Evolutionary conservation across 2,113 vertebrate species (phyloP), one percentile per base, ranked within the genome.

Genomic region (Tauraco erythrolophus): DNA sequence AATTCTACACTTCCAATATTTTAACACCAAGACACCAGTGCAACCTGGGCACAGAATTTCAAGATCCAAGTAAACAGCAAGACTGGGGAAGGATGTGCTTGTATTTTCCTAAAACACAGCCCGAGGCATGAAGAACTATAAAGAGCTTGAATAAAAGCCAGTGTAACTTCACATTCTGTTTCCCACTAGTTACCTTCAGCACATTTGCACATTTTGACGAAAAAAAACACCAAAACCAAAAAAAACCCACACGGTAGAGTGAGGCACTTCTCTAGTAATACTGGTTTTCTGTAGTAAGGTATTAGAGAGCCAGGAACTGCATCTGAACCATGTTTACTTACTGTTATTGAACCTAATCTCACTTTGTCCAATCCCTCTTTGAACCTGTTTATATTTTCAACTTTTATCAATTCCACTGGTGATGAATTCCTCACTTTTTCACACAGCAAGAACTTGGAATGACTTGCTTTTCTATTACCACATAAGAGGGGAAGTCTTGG

Each of bases 401-500:
- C 46, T 65, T 48, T 19, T 48, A 11, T 39, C 41, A 69, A 65
- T 43, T 43, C 37, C 19, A 11, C 21, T 33, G 23, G 31, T 51
- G 37, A 90, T 19, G 2, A 64, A 69, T 35, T 68, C 30, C 58
- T 75, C 46, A 53, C 15, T 53, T 87, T 86, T 43, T 58, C 50
- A 53, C 16, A 65, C 9, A 48, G 19, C 0, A 2, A 70, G 39
- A 81, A 28, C 23, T 19, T 46, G 23, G 21, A 65, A 69, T 27
- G 2, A 65, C 21, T 89, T 85, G 17, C 19, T 65, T 37, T 61
- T 43, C 28, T 58, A 31, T 18, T 23, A 39, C 16, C 33, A 50
- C 27, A 39, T 21, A 53, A 27, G n/a, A 53, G 1, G 14, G 14
- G 23, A 86, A 68, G 10, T 4, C 50, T 82, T 0, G 0, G n/a